A percentile compares a stretch with the other conserved stretches of the same genome.
phyloP scores from a whole-genome alignment of 2,888 invertebrate genomes.

The Sesia bembeciformis region DNA sequence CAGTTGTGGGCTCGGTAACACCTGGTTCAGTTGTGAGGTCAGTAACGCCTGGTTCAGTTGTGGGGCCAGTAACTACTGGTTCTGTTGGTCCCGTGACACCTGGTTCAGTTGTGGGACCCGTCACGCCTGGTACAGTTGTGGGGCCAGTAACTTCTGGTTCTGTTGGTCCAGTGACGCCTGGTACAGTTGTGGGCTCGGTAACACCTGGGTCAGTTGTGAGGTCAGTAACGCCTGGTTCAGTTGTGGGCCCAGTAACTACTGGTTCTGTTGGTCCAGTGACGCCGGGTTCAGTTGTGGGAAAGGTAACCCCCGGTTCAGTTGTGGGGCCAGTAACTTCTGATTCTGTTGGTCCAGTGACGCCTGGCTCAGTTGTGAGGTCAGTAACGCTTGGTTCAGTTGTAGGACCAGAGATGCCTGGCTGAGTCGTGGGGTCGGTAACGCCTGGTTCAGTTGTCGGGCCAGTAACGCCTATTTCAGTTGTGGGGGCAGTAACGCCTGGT shows the following conservation, averaged over 20 bases:
- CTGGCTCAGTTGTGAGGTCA: slow-evolving; percentile 1
- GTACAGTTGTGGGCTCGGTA: background rate
- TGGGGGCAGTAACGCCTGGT: background rate
- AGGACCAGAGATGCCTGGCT: background rate
- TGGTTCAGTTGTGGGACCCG: too few relatives aligned
- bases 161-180: background rate
- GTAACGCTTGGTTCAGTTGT: background rate
- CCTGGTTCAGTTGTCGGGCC: background rate
- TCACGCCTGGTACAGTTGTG: too few relatives aligned
- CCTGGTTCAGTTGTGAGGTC: background rate
- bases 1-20: background rate
- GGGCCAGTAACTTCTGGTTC: too few relatives aligned
- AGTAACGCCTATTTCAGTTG: background rate
- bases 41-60: background rate
- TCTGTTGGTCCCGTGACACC: background rate
- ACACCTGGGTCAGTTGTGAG: background rate
- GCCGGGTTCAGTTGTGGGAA: background rate
- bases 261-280: background rate
- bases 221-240: slow-evolving; percentile 1
- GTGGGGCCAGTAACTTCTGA: background rate
- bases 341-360: slow-evolving; percentile 1
- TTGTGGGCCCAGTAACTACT: slow-evolving; percentile 1
- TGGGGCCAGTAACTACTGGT: background rate
- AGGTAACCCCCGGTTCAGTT: background rate
- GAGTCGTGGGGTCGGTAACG: background rate